Evolutionary conservation across 2,113 vertebrate genomes (phyloP), one percentile per base, ranked within the genome.

Genomic region (Pituophis catenifer): DNA sequence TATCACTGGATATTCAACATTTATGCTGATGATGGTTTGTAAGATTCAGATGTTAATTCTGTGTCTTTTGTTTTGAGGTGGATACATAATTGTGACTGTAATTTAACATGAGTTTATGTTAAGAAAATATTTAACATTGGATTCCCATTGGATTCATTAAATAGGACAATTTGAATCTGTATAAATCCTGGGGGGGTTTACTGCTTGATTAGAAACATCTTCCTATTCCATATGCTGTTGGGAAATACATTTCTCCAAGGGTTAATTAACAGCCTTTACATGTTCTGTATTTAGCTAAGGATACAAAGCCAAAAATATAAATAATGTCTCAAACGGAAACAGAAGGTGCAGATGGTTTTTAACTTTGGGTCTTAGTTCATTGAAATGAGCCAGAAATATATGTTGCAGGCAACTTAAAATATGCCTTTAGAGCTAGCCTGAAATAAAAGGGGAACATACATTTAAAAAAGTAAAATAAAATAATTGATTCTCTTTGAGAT

Each of bases 261-360:
- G 97, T 98, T 98, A 98, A 98, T 98, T 97, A 98, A 96, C 95
- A 97, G 96, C 94, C 97, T 97, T 98, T 97, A 97, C 97, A 97
- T 94, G 96, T 97, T 97, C 97, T 94, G 65, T 96, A 97, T 97
- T 98, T 98, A 98, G 97, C 95, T 96, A 89, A 89, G 87, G 94
- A 95, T 96, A 97, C 96, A 97, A 98, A 97, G 97, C 98, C 97
- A 96, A 97, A 97, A 97, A 95, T 97, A 98, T 97, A 98, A 98
- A 98, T 98, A 97, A 98, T 2, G 29, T 96, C 95, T 97, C 93
- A 94, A 95, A 96, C 54, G 95, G 97, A 98, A 98, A 97, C 96
- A 97, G 95, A 96, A 97, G 94, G 96, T 96, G 90, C 97, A 98
- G 97, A 98, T 97, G 98, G 95, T 96, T 97, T 98, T 97, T 94